Percentiles rank a stretch among this genome's conserved stretches.
phyloP scores from a whole-genome alignment of 1,140 invertebrate species.

The Hirudo medicinalis region DNA sequence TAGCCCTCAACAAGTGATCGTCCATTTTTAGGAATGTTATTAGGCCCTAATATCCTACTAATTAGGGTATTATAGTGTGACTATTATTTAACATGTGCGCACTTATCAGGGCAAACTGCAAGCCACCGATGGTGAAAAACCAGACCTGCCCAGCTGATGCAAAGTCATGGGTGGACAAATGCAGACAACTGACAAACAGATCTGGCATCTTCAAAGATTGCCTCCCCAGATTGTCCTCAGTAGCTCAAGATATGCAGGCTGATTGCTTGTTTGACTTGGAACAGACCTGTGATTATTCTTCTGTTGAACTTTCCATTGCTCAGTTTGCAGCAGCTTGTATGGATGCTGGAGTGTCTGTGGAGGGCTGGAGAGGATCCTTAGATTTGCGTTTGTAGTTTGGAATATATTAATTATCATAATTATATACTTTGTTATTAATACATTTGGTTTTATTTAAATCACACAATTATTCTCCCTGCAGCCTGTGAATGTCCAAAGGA shows the following conservation, averaged over 20 bases:
- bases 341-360: neutral
- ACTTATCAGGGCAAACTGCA: neutral
- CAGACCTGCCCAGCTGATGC: neutral
- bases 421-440: neutral
- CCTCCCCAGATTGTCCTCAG: neutral
- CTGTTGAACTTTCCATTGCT: conserved; percentile 1
- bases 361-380: neutral
- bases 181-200: neutral
- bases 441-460: neutral
- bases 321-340: neutral
- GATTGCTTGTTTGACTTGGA: conserved; percentile 9
- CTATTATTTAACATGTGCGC: no score
- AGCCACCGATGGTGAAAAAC: neutral
- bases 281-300: neutral
- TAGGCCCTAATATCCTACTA: no score
- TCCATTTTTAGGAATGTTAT: no score
- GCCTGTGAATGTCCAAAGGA: neutral
- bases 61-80: no score
- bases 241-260: neutral
- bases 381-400: neutral
- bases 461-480: neutral
- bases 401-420: neutral
- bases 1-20: no score
- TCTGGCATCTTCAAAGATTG: neutral
- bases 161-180: neutral